Conservation (phyloP, 2,113 vertebrate species). For the Natator depressus region DNA sequence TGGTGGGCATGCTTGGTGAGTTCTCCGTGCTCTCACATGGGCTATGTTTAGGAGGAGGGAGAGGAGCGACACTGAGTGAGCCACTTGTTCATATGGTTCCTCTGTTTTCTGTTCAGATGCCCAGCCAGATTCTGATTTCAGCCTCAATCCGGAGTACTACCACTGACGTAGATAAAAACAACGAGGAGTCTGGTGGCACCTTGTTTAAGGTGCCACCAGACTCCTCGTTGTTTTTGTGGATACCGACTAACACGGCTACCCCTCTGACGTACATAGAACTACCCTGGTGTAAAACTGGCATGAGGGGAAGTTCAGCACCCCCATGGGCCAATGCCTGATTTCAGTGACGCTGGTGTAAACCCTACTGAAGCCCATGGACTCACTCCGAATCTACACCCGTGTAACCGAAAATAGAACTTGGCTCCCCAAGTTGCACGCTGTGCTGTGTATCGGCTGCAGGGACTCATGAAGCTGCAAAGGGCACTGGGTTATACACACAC, state of each 20-base stretch:
- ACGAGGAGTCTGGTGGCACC: no score
- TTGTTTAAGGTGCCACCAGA: no score
- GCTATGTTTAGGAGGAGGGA: neutral
- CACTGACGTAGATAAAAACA: accelerated
- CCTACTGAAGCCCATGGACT: accelerated
- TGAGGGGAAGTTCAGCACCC: accelerated
- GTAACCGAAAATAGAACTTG: accelerated
- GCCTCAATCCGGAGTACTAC: neutral
- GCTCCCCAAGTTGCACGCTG: accelerated
- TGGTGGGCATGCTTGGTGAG: neutral
- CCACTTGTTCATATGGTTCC: neutral
- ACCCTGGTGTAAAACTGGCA: accelerated
- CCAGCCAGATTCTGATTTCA: neutral
- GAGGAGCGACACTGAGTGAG: neutral
- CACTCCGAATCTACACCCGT: accelerated
- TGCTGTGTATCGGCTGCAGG: neutral
- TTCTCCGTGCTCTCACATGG: neutral
- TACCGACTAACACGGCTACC: no score
- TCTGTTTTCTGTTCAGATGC: neutral
- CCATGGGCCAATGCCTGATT: accelerated
- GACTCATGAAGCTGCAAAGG: neutral
- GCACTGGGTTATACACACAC: accelerated
- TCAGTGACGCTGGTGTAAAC: accelerated
- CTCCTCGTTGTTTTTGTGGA: no score
- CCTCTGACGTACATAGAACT: accelerated